phyloP scores from a whole-genome alignment of 2,113 vertebrate species.

The Dicrurus megarhynchus region DNA sequence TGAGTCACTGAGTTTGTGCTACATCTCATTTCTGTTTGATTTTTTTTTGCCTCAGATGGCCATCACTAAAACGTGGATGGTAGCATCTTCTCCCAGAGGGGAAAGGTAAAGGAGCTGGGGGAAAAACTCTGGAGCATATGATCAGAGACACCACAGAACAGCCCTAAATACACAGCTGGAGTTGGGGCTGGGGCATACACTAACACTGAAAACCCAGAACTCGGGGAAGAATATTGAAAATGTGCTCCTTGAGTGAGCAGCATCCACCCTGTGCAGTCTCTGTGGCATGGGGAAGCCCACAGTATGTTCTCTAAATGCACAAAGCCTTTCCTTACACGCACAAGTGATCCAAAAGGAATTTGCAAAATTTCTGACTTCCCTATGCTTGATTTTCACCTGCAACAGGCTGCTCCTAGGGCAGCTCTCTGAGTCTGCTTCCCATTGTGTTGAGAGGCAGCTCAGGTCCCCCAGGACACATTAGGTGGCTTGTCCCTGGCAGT shows the following conservation, averaged over 20 bases:
- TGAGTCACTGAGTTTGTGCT: not conserved
- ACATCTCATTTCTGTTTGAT: not conserved
- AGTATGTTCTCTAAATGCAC: not conserved
- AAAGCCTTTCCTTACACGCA: not conserved
- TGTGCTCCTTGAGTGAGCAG: not conserved
- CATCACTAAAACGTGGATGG: not conserved
- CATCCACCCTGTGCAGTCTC: not conserved
- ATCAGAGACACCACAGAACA: not conserved
- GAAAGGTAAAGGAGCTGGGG: not conserved
- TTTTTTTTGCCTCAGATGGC: not conserved
- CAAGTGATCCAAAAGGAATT: not conserved
- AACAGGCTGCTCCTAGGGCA: not conserved
- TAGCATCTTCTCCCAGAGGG: not conserved
- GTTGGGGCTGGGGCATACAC: not conserved
- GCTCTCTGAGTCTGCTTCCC: not conserved
- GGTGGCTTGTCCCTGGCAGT: not conserved
- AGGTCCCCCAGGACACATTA: not conserved
- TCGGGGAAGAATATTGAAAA: not conserved
- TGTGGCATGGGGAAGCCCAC: not conserved
- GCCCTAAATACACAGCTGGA: not conserved
- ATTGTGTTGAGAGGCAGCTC: not conserved
- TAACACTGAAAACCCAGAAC: not conserved
- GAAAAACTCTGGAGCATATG: not conserved
- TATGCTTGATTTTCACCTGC: not conserved
- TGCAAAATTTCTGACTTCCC: not conserved